Evolutionary conservation across 2,113 vertebrate species (phyloP).

Genomic region (Fukomys damarensis): DNA sequence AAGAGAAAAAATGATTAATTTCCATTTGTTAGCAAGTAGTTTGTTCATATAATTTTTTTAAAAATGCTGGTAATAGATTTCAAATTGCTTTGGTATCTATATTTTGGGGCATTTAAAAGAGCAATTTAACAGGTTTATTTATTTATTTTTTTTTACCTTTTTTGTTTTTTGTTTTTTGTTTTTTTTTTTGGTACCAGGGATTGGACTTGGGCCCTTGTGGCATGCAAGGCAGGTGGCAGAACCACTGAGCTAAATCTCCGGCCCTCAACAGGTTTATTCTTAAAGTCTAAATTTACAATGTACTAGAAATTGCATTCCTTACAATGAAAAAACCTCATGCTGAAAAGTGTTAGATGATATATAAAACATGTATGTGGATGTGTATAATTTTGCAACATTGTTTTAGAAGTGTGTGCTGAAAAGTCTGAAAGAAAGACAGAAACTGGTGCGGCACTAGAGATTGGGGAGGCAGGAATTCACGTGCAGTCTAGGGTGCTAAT

Average conservation of each 20-base stretch:
- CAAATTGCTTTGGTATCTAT: not conserved
- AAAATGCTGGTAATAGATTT: not conserved
- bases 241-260: too few relatives aligned
- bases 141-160: too few relatives aligned
- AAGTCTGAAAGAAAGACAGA: not conserved
- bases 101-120: not conserved
- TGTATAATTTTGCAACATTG: not conserved
- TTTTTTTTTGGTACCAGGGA: too few relatives aligned
- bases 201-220: too few relatives aligned
- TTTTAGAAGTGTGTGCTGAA: not conserved
- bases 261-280: too few relatives aligned
- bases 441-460: not conserved
- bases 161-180: too few relatives aligned
- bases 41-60: not conserved
- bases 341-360: not conserved
- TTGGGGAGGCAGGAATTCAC: not conserved
- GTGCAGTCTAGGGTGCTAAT: not conserved
- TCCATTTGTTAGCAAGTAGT: not conserved
- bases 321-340: not conserved
- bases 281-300: not conserved
- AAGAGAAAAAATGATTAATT: not conserved
- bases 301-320: not conserved
- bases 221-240: too few relatives aligned
- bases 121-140: not conserved
- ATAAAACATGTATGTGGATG: not conserved